Evolutionary conservation across 64 coral and sea anemone genomes (phyloP), one percentile per base, ranked within the genome.

Genomic region (Actinia equina): DNA sequence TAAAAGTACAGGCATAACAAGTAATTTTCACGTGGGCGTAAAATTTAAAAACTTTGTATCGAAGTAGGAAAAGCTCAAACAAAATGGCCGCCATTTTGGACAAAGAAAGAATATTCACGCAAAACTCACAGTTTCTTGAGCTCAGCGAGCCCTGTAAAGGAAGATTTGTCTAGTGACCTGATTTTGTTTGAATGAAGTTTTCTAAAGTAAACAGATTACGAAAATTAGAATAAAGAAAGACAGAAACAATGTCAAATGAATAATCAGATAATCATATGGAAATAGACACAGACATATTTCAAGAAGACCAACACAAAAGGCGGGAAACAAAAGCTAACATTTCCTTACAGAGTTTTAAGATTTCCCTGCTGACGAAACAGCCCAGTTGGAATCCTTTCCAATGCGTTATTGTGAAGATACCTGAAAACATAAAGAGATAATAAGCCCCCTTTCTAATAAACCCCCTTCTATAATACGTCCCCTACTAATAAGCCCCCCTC

Each of bases 111-210:
- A 65, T 65, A 65, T 23, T n/a, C 5, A 4, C 10, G 62, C 10
- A 30, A 42, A 41, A 74, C 69, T 74, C 69, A 74, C 69, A 74
- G 69, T 30, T 74, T 74, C 14, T 41, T 7, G 0, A 74, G 69
- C 69, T 3, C 25, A 9, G 27, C 27, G 3, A 74, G 69, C 11
- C 69, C 69, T 13, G 37, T 41, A 12, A 74, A 74, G 9, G 69
- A 74, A 3, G 69, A 37, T 74, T 74, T 74, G 13, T 74, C 69
- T 6, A 74, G 20, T 26, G 22, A 74, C 4, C 20, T 30, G 27
- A 74, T 74, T 74, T 74, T 41, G 69, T 74, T 74, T 10, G 69
- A 74, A 74, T 74, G 69, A 37, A 74, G 69, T 74, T 74, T 74
- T 9, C 69, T 74, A 74, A 74, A 8, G n/a, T 27, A 13, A 41